Evolutionary conservation across 2,797 vertebrate species (phyloP).

Genomic region (Hylomyscus alleni): DNA sequence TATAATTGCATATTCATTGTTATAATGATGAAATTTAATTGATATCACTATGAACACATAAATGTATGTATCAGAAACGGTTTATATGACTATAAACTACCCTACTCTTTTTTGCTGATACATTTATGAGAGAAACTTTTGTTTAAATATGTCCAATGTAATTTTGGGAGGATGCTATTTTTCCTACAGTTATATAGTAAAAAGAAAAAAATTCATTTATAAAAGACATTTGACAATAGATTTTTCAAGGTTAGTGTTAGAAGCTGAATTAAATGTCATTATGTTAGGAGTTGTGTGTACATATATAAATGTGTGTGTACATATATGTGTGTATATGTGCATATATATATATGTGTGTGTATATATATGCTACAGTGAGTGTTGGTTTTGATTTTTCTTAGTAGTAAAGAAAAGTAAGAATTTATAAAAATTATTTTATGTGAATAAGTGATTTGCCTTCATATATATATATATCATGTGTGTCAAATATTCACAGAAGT

Average conservation of each 20-base stretch:
- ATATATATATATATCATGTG: neutral
- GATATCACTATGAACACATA: slow-evolving; percentile 4
- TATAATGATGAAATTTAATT: slow-evolving; percentile 38
- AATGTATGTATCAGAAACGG: slow-evolving; percentile 11
- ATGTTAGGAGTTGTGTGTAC: neutral
- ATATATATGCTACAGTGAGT: neutral
- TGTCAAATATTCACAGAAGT: neutral
- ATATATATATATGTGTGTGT: no score
- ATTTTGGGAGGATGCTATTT: neutral
- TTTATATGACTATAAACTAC: neutral
- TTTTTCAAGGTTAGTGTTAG: slow-evolving; percentile 38
- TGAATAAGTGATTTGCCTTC: neutral
- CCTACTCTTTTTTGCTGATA: neutral
- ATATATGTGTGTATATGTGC: no score
- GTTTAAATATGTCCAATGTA: slow-evolving; percentile 14
- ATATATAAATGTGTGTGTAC: no score
- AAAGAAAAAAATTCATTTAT: neutral
- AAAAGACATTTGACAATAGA: slow-evolving; percentile 2
- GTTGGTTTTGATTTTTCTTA: neutral
- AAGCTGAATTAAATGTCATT: slow-evolving; percentile 43
- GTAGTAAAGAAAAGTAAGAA: neutral
- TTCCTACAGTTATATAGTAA: neutral
- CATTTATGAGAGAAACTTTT: slow-evolving; percentile 27
- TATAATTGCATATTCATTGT: neutral
- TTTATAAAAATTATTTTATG: neutral